Evolutionary conservation across 30 jellyfish, hydroid and myxozoan species (phyloP), one percentile per base, ranked within the genome.

Genomic region (Clytia hemisphaerica): DNA sequence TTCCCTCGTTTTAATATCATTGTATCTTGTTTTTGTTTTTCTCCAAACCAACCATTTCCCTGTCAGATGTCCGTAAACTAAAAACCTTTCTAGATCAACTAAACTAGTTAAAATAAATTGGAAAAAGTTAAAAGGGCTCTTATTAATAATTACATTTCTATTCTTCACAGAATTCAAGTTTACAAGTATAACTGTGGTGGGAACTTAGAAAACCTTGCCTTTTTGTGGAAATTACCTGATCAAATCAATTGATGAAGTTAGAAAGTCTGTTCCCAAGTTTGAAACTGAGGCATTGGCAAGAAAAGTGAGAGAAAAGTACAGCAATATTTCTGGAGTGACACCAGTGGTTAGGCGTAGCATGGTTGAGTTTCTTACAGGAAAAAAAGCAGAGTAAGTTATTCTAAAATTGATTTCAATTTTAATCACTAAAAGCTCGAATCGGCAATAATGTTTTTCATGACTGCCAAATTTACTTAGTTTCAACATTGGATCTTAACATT

Each of bases 331-430:
- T 14, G 66, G 66, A n/a, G 0, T 51, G 14, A 51, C 66, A 16
- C 1, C 66, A 51, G 66, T 51, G 16, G 28, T 51, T 14, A 21
- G 66, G 30, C 18, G 66, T 14, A 51, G 66, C 24, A 12, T 51
- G 10, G 66, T 51, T 0, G 66, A 0, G 24, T 51, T 51, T 51
- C 66, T 51, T 24, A 51, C 66, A 12, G 66, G 66, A n/a, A 15
- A 51, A 22, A 1, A 12, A 16, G 31, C 66, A 51, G 30, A 51
- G 18, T 51, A 51, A 51, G 0, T 51, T 12, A n/a, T n/a, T n/a
- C n/a, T n/a, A n/a, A n/a, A n/a, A n/a, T n/a, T n/a, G n/a, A n/a
- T n/a, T n/a, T n/a, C n/a, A n/a, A n/a, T n/a, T n/a, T n/a, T n/a
- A n/a, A n/a, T n/a, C n/a, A n/a, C n/a, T n/a, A n/a, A n/a, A n/a